Conservation (phyloP, 30 jellyfish, hydroid and myxozoan genomes). For the Turritopsis dohrnii region DNA sequence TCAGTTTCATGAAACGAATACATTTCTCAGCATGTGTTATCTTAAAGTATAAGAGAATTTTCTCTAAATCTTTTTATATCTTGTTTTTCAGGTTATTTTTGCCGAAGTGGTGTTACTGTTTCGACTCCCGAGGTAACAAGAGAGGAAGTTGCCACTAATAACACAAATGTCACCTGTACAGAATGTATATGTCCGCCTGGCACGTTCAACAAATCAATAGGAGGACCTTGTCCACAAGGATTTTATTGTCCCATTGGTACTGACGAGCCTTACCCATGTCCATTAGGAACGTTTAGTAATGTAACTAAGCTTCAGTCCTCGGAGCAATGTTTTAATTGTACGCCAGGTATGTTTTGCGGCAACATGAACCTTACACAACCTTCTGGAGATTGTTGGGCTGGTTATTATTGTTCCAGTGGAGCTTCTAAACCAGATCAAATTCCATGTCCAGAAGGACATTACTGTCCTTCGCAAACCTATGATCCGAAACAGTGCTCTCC, state of each 20-base stretch:
- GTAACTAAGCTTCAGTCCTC: constrained; percentile 48
- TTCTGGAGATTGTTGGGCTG: constrained; percentile 89
- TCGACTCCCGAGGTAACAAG: constrained; percentile 90
- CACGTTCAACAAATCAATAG: constrained; percentile 67
- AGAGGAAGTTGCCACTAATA: constrained; percentile 44
- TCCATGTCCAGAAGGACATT: constrained; percentile 83
- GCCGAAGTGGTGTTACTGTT: constrained; percentile 96
- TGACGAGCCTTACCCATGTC: constrained; percentile 88
- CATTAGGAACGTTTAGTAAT: constrained; percentile 87
- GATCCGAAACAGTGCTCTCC: constrained; percentile 67
- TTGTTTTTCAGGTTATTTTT: constrained; percentile 60
- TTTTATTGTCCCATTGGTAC: constrained; percentile 91
- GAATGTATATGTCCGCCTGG: constrained; percentile 79
- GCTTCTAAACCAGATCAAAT: constrained; percentile 72
- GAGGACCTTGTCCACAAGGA: constrained; percentile 98
- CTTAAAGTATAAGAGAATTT: too few relatives aligned
- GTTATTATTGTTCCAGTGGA: constrained; percentile 90
- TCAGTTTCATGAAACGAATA: not conserved
- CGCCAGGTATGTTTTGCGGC: constrained; percentile 83
- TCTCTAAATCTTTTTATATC: not conserved
- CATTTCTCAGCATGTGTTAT: not conserved
- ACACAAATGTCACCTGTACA: constrained; percentile 76
- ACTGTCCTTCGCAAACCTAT: constrained; percentile 50
- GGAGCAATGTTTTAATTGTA: constrained; percentile 74
- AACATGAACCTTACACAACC: constrained; percentile 72